These are phyloP conservation scores for Lepetodrilus schrolli DNA, from an alignment of 2,888 invertebrate species.

Conservation along the genomic window DNA sequence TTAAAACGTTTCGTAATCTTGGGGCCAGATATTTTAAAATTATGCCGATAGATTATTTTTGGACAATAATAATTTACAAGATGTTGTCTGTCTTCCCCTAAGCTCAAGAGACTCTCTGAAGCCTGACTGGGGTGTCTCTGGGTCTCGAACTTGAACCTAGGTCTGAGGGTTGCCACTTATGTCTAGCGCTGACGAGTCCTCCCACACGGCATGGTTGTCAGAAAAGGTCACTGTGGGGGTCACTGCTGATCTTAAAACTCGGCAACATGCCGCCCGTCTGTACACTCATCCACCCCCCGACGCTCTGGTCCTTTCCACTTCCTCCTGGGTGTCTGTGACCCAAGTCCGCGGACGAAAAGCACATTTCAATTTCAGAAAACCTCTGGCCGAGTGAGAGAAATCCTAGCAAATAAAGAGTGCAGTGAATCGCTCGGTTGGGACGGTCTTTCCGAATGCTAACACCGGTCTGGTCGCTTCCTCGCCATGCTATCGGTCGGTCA, in stretches of 20 bases:
- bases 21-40: too few relatives aligned
- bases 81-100: slow-evolving; percentile 21
- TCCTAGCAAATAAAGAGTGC: slow-evolving; percentile 4
- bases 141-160: slow-evolving; percentile 24
- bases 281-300: background rate
- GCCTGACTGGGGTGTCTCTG: slow-evolving; percentile 11
- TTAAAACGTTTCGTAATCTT: too few relatives aligned
- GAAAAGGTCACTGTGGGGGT: too few relatives aligned
- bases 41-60: too few relatives aligned
- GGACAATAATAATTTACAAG: background rate
- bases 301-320: background rate
- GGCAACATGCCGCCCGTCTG: background rate
- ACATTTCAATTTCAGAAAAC: slow-evolving; percentile 21
- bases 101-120: slow-evolving; percentile 6
- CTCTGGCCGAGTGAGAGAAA: background rate
- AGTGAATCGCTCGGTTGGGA: background rate
- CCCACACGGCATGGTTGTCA: too few relatives aligned
- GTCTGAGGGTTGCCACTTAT: slow-evolving; percentile 19
- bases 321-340: background rate
- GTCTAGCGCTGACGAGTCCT: too few relatives aligned
- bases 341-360: background rate
- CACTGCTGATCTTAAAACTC: too few relatives aligned
- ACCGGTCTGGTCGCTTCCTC: background rate
- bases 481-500: background rate
- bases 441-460: background rate